These are phyloP conservation scores for Peromyscus maniculatus DNA, from an alignment of 2,113 vertebrate genomes.

Conservation along the genomic window DNA sequence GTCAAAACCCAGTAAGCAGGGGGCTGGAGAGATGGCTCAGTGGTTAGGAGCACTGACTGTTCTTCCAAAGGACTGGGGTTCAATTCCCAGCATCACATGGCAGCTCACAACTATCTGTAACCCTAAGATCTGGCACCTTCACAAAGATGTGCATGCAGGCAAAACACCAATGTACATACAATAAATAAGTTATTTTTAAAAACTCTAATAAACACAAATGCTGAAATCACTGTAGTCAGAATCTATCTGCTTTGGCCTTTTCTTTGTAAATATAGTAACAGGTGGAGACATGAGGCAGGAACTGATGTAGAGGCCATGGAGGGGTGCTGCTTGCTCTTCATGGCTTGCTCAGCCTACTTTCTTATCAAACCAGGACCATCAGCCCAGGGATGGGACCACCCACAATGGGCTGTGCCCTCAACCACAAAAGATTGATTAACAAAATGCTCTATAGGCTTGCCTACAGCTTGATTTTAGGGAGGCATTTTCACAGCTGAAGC, in stretches of 20 bases:
- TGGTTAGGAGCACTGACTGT: not conserved
- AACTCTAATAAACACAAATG: conserved; percentile 12
- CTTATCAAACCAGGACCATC: not conserved
- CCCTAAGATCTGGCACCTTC: not conserved
- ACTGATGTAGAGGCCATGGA: not conserved
- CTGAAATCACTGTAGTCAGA: not conserved
- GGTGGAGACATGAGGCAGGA: not conserved
- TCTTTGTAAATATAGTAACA: conserved; percentile 22
- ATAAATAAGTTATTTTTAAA: not conserved
- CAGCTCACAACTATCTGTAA: not conserved
- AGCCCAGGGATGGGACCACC: not conserved
- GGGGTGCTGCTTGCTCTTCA: not conserved
- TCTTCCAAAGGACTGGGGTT: not conserved
- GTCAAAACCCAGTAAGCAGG: not conserved
- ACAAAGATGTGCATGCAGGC: not conserved
- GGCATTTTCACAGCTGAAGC: not conserved
- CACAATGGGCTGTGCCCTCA: not conserved
- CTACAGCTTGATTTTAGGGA: not conserved
- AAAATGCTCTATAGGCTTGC: not conserved
- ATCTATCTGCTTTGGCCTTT: not conserved
- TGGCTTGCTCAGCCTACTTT: not conserved
- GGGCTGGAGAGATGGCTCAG: not conserved
- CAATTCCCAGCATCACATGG: not conserved
- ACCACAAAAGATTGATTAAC: not conserved
- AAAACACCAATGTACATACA: not conserved